A percentile compares a stretch with the other conserved stretches of the same genome.
phyloP scores from a whole-genome alignment of 2,797 vertebrate species.

The Craterocephalus amniculus region DNA sequence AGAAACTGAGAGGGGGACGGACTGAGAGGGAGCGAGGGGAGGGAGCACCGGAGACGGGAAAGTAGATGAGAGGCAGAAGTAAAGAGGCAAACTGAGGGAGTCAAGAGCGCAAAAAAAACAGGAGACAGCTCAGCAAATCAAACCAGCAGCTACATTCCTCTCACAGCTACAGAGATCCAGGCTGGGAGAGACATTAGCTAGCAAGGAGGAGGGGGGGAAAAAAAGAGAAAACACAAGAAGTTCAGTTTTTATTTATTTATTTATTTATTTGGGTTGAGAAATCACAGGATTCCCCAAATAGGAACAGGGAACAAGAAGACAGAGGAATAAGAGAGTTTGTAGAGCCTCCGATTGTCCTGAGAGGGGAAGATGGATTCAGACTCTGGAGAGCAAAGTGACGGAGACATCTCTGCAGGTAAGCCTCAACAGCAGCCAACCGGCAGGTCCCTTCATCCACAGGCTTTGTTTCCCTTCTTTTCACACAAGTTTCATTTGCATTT shows the following conservation, averaged over 20 bases:
- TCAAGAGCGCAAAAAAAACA: constrained; percentile 43
- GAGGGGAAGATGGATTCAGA: constrained; percentile 92
- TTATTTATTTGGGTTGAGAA: constrained; percentile 28
- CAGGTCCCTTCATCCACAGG: neutral
- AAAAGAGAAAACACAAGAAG: constrained; percentile 26
- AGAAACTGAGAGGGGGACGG: constrained; percentile 62
- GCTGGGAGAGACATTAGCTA: constrained; percentile 63
- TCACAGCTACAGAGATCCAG: constrained; percentile 71
- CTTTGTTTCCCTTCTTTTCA: constrained; percentile 11
- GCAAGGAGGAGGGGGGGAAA: constrained; percentile 17
- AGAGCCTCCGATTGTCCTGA: constrained; percentile 58
- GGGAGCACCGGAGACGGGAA: constrained; percentile 56
- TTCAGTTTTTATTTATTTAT: constrained; percentile 1
- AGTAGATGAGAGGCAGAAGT: constrained; percentile 68
- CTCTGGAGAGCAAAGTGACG: constrained; percentile 96
- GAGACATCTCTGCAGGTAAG: constrained; percentile 92
- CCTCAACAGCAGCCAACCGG: neutral
- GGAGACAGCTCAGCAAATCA: constrained; percentile 73
- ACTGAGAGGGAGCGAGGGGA: constrained; percentile 54
- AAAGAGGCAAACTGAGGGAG: constrained; percentile 65
- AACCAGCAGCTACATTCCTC: constrained; percentile 74
- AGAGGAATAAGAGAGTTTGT: constrained; percentile 58
- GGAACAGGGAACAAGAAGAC: constrained; percentile 36
- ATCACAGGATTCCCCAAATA: constrained; percentile 38
- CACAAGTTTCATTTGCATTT: neutral